Conservation (phyloP, 1,140 invertebrate genomes). For the Drosophila sp. region DNA sequence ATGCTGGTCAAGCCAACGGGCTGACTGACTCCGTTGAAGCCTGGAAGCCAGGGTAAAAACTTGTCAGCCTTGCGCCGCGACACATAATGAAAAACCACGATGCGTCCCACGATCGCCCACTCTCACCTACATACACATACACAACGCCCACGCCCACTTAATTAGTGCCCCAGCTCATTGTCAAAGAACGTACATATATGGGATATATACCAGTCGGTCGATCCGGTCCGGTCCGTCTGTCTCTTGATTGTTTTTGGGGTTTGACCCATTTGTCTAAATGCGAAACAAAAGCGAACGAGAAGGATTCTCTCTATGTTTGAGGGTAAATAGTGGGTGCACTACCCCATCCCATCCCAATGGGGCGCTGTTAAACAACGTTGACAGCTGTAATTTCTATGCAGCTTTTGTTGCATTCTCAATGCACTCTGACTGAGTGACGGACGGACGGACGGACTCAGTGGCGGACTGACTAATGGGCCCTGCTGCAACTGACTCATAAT, state of each 20-base stretch:
- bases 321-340: constrained; percentile 7
- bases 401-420: constrained; percentile 54
- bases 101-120: constrained; percentile 27
- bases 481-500: constrained; percentile 60
- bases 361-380: constrained; percentile 31
- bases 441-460: constrained; percentile 4
- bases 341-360: neutral
- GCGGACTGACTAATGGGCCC: constrained; percentile 12
- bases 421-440: constrained; percentile 35
- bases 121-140: neutral
- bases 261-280: constrained; percentile 75
- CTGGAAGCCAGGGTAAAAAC: constrained; percentile 47
- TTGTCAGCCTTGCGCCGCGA: constrained; percentile 17
- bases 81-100: constrained; percentile 46
- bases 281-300: constrained; percentile 62
- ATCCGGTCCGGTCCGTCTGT: constrained; percentile 7
- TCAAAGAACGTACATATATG: constrained; percentile 24
- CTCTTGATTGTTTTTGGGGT: constrained; percentile 78
- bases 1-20: constrained; percentile 13
- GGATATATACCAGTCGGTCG: neutral
- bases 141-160: constrained; percentile 64
- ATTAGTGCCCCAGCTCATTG: constrained; percentile 74
- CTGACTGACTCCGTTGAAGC: neutral
- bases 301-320: constrained; percentile 9
- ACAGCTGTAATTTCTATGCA: constrained; percentile 65